Evolutionary conservation across 2,113 vertebrate genomes (phyloP), one percentile per base, ranked within the genome.

Genomic region (Phylloscopus trochiloides): DNA sequence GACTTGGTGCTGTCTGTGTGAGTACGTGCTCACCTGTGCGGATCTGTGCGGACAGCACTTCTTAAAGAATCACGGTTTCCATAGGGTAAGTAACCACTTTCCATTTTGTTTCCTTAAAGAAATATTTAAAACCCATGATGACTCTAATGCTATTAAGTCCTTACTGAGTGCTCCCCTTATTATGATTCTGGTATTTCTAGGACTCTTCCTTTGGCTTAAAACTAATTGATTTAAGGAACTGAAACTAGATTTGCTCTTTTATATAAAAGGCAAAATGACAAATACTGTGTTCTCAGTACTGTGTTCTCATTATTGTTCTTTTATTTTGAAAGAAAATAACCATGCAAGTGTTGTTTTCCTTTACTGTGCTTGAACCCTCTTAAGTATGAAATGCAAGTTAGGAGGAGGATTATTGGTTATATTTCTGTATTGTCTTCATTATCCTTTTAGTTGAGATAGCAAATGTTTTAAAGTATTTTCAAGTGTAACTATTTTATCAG

Each of bases 21-120:
- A 91, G 90, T 95, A 31, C 43, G 17, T 89, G 76, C 84, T 96
- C 87, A 95, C 96, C 84, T 83, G 92, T 40, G 40, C 40, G 83
- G 68, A 81, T 80, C 68, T 95, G 76, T 92, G 90, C 58, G 32
- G 87, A 91, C 92, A 89, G 80, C 93, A 84, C 87, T 86, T 81
- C 85, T 81, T 91, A 95, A 92, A 77, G 87, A 89, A 67, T 92
- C 81, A 25, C 75, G 43, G 29, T 92, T 88, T 63, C 81, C 29
- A 0, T 77, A 96, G 87, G 95, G 96, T 97, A 97, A 97, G 95
- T 95, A 96, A 94, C 70, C 0, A 0, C 67, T 95, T 96, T 90
- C 90, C 21, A 4, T 94, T 95, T 93, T 86, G 63, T 91, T 94
- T 93, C 47, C n/a, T 52, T 86, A 54, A 90, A 93, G 24, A 93